Percentiles rank a stretch among this genome's conserved stretches.
Evolutionary conservation across 2,113 vertebrate species (phyloP).

Genomic region (Marmota monax): DNA sequence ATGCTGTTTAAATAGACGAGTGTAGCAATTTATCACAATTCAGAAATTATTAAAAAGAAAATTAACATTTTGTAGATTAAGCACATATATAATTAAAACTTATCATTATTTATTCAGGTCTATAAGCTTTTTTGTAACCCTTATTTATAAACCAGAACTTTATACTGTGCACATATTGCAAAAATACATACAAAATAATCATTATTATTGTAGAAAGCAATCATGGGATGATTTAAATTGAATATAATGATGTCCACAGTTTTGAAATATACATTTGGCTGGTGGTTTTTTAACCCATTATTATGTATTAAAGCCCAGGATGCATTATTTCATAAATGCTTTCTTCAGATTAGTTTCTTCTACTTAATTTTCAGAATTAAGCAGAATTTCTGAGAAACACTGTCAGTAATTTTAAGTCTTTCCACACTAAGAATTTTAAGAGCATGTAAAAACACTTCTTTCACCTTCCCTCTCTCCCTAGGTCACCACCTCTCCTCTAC

Average conservation of each 20-base stretch:
- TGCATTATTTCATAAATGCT: not conserved
- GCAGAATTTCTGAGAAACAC: not conserved
- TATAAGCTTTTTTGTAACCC: not conserved
- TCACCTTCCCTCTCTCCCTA: not conserved
- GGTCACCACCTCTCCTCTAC: not conserved
- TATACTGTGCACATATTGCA: not conserved
- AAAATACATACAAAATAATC: not conserved
- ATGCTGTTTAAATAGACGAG: not conserved
- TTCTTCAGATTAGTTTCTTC: not conserved
- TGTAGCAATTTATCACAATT: not conserved
- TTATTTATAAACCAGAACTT: constrained; percentile 38
- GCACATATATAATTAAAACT: constrained; percentile 19
- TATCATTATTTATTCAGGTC: not conserved
- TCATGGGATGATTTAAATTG: not conserved
- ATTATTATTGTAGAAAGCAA: not conserved
- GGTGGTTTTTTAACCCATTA: not conserved
- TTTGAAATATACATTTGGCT: not conserved
- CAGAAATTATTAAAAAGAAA: constrained; percentile 13
- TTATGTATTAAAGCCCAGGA: not conserved
- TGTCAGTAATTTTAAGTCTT: not conserved
- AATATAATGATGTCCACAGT: not conserved
- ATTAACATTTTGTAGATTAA: constrained; percentile 28
- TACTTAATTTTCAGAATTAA: not conserved
- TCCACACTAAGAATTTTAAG: not conserved
- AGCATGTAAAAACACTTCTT: not conserved